phyloP scores from a whole-genome alignment of 2,888 invertebrate genomes.

The Diplazon laetatorius region DNA sequence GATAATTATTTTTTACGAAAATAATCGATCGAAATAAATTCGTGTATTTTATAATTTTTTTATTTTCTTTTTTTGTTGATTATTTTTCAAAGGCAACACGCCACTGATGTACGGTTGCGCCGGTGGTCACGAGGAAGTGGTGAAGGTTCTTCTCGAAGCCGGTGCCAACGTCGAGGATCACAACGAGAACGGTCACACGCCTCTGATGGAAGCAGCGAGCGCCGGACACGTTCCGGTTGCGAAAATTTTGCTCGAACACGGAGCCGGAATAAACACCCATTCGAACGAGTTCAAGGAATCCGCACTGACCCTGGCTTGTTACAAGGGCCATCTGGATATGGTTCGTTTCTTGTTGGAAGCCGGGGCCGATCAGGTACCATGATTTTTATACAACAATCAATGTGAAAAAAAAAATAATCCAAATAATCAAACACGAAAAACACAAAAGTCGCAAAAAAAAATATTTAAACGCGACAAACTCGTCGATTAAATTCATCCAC shows the following conservation, averaged over 20 bases:
- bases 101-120: slow-evolving; percentile 98
- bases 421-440: no score
- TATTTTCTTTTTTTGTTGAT: neutral
- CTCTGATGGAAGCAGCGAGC: slow-evolving; percentile 99
- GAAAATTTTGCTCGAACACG: slow-evolving; percentile 94
- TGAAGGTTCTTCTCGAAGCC: slow-evolving; percentile 92
- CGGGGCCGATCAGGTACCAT: slow-evolving; percentile 90
- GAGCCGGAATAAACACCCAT: slow-evolving; percentile 99
- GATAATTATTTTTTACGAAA: no score
- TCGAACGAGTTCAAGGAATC: slow-evolving; percentile 99
- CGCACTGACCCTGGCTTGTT: slow-evolving; percentile 97
- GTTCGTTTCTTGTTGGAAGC: slow-evolving; percentile 97
- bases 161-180: slow-evolving; percentile 98
- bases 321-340: slow-evolving; percentile 98
- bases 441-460: no score
- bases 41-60: no score
- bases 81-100: slow-evolving; percentile 89
- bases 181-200: slow-evolving; percentile 99
- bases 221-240: slow-evolving; percentile 97
- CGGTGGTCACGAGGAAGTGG: slow-evolving; percentile 96
- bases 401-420: no score
- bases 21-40: no score
- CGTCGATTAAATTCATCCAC: no score
- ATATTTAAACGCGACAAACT: no score
- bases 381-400: no score